Conservation (phyloP, 35 echinoderm and acorn worm species). For the Heliocidaris tuberculata region DNA sequence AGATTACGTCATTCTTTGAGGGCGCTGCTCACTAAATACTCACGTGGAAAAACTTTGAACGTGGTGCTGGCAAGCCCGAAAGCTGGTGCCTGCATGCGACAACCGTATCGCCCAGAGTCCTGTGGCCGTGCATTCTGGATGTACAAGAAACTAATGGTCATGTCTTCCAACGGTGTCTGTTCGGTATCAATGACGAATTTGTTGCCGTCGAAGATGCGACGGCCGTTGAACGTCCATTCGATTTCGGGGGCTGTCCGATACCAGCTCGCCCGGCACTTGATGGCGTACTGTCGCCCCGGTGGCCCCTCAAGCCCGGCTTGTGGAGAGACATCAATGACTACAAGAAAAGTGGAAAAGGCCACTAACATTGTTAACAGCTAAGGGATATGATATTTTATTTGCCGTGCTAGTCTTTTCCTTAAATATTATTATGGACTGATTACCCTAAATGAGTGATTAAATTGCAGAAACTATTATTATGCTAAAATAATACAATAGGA, state of each 20-base stretch:
- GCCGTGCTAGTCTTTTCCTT: too few relatives aligned
- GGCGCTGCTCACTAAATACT: neutral
- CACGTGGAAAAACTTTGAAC: neutral
- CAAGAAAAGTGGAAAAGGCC: neutral
- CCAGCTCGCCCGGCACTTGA: conserved; percentile 38
- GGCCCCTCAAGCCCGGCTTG: neutral
- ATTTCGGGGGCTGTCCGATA: neutral
- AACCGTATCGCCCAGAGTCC: conserved; percentile 29
- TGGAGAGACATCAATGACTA: conserved; percentile 10
- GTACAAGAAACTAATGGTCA: conserved; percentile 16
- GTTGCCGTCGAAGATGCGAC: conserved; percentile 32
- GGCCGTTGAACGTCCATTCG: conserved; percentile 37
- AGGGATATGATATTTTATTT: too few relatives aligned
- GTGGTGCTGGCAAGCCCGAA: conserved; percentile 26
- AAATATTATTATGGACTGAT: too few relatives aligned
- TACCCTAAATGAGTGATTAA: too few relatives aligned
- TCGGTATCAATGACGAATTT: conserved; percentile 39
- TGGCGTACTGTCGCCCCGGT: conserved; percentile 25
- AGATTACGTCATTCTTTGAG: too few relatives aligned
- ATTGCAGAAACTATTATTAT: too few relatives aligned
- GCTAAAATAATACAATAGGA: too few relatives aligned
- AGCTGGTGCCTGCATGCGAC: conserved; percentile 23
- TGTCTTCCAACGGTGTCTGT: conserved; percentile 24
- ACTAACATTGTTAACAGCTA: too few relatives aligned
- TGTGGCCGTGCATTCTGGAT: neutral